Conservation (phyloP, 2,113 vertebrate species). For the Passer montanus region DNA sequence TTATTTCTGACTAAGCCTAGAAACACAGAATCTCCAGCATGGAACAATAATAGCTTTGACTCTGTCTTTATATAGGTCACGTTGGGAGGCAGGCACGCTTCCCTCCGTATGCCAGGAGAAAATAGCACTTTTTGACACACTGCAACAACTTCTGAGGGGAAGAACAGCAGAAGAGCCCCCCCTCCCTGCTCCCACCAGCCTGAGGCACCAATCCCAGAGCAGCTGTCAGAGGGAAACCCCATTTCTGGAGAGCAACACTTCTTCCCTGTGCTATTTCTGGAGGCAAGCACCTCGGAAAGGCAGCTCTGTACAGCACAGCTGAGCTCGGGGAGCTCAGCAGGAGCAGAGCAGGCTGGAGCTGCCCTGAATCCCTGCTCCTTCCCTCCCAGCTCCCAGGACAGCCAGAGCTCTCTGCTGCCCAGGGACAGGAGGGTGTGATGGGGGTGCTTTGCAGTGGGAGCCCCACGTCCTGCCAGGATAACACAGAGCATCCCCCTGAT, state of each 20-base stretch:
- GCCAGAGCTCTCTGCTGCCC: background rate
- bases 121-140: background rate
- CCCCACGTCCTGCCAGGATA: background rate
- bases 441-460: accelerated
- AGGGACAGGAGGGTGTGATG: accelerated
- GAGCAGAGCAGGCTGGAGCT: background rate
- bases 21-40: background rate
- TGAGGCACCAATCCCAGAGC: background rate
- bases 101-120: accelerated
- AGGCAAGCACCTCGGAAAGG: background rate
- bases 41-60: background rate
- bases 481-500: background rate
- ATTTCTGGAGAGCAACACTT: background rate
- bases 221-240: background rate
- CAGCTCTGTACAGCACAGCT: background rate
- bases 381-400: background rate
- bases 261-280: background rate
- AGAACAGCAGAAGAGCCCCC: background rate
- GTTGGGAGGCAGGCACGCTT: background rate
- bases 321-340: background rate
- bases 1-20: background rate
- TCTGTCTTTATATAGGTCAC: background rate
- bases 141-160: background rate
- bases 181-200: background rate
- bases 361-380: background rate